Percentiles rank a stretch among this genome's conserved stretches.
phyloP scores from a whole-genome alignment of 2,888 invertebrate genomes.

The Arrhopalites spinosus region DNA sequence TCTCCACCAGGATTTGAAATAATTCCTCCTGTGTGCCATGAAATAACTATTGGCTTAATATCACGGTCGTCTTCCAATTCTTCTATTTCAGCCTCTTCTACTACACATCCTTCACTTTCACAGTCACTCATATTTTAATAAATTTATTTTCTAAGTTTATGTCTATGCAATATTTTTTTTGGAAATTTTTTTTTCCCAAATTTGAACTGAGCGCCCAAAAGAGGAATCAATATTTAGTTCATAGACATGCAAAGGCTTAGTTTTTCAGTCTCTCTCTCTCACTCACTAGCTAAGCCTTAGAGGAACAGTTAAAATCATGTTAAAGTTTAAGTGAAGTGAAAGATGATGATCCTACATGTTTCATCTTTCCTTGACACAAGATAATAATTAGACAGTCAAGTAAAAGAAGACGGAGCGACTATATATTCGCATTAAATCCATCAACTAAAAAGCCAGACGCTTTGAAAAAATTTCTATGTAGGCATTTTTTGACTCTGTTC shows the following conservation, averaged over 20 bases:
- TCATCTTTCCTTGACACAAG: slow-evolving; percentile 16
- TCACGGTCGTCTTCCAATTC: slow-evolving; percentile 39
- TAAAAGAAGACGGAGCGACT: slow-evolving; percentile 23
- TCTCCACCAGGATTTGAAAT: slow-evolving; percentile 36
- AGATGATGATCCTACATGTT: not conserved
- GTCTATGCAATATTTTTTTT: too few species aligned
- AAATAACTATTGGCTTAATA: slow-evolving; percentile 46
- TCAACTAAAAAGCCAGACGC: slow-evolving; percentile 24
- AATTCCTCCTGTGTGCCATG: slow-evolving; percentile 41
- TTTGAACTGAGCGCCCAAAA: not conserved
- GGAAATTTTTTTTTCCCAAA: not conserved
- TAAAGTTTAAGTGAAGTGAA: too few species aligned
- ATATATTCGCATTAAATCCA: slow-evolving; percentile 29
- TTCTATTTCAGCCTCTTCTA: slow-evolving; percentile 28
- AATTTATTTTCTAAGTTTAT: too few species aligned
- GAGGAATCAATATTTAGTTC: too few species aligned
- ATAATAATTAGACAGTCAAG: slow-evolving; percentile 33
- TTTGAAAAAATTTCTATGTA: slow-evolving; percentile 17
- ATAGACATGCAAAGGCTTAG: too few species aligned
- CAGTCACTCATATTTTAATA: slow-evolving; percentile 42
- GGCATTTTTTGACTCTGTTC: slow-evolving; percentile 26
- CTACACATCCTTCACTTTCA: slow-evolving; percentile 37
- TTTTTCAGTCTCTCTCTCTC: too few species aligned
- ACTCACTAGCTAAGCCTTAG: too few species aligned
- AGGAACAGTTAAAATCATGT: too few species aligned